These are phyloP conservation scores for Deilephila porcellus DNA, from an alignment of 2,888 invertebrate species.

Conservation along the genomic window DNA sequence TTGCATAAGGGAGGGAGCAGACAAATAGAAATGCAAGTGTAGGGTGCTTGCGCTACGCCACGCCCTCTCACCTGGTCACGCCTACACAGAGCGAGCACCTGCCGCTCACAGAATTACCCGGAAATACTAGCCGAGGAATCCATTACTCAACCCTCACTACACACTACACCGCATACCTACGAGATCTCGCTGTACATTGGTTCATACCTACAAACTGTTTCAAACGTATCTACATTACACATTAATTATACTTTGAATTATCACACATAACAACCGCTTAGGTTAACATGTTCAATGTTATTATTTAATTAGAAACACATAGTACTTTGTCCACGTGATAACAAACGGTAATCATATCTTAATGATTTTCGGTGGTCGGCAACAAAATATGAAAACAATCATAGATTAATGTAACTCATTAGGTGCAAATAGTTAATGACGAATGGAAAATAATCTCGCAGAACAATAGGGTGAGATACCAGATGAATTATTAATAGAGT, in stretches of 20 bases:
- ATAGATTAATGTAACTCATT: slow-evolving; percentile 25
- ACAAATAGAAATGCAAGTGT: slow-evolving; percentile 43
- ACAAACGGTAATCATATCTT: slow-evolving; percentile 6
- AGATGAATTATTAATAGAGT: slow-evolving; percentile 81
- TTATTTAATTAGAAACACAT: slow-evolving; percentile 3
- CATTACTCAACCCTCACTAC: slow-evolving; percentile 15
- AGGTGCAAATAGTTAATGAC: slow-evolving; percentile 41
- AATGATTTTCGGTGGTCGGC: slow-evolving; percentile 16
- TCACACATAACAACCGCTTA: neutral
- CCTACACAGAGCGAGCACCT: slow-evolving; percentile 45
- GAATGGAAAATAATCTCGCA: slow-evolving; percentile 72
- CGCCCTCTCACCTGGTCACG: slow-evolving; percentile 64
- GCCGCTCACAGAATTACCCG: slow-evolving; percentile 14
- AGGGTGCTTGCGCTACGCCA: slow-evolving; percentile 53
- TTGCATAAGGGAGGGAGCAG: slow-evolving; percentile 36
- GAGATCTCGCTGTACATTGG: neutral
- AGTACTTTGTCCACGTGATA: neutral
- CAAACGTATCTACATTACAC: neutral
- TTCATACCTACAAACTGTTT: neutral
- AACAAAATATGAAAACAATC: slow-evolving; percentile 17
- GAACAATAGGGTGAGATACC: slow-evolving; percentile 76
- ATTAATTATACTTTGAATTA: neutral
- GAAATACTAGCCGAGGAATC: slow-evolving; percentile 20
- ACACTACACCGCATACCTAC: neutral
- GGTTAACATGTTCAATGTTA: neutral